phyloP scores from a whole-genome alignment of 2,888 invertebrate genomes.

The Chrysolina americana region DNA sequence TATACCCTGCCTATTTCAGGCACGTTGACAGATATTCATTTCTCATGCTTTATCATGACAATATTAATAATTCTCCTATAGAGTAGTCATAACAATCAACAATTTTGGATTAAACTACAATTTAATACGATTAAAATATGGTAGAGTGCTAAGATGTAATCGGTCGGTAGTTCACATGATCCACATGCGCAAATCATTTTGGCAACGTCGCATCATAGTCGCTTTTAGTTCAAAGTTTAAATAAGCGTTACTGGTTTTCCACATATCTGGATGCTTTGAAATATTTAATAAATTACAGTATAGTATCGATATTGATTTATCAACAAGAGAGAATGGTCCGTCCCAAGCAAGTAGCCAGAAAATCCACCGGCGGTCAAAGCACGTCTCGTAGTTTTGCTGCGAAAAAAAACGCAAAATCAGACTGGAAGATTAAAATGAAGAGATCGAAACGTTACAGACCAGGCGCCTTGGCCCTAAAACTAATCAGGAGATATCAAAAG shows the following conservation, averaged over 20 bases:
- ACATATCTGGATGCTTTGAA: no score
- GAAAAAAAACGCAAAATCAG: neutral
- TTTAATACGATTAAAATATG: neutral
- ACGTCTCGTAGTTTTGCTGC: neutral
- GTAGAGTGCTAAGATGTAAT: neutral
- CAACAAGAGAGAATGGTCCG: neutral
- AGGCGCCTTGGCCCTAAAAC: conserved; percentile 92
- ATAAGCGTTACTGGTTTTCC: no score
- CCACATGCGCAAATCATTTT: neutral
- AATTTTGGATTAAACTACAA: neutral
- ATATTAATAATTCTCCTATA: no score
- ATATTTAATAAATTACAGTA: no score
- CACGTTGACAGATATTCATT: no score
- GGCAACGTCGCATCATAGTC: neutral
- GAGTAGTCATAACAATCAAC: no score
- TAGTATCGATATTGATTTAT: neutral
- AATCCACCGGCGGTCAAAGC: neutral
- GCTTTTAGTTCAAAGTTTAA: no score
- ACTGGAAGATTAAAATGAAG: neutral
- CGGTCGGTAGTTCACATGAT: neutral
- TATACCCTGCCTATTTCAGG: no score
- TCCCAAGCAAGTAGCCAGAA: conserved; percentile 9
- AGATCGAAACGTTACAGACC: conserved; percentile 67
- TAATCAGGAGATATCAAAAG: conserved; percentile 94
- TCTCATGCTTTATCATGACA: no score